Percentiles rank a stretch among this genome's conserved stretches.
Conservation (phyloP, 1,140 invertebrate species). For the Hesperophylax magnus region DNA sequence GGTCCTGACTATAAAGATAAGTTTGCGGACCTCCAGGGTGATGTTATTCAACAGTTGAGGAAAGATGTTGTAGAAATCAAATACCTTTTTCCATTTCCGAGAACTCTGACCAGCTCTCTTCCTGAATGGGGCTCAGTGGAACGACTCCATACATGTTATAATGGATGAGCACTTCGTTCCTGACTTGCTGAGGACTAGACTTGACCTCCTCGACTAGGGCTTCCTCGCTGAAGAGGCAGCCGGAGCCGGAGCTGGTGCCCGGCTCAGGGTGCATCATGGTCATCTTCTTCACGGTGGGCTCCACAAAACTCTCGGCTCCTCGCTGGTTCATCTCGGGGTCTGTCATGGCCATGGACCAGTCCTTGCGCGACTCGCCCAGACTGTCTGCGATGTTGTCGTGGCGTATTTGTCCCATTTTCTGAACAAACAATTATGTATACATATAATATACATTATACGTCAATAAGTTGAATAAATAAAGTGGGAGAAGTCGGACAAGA, state of each 20-base stretch:
- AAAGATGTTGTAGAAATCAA: background rate
- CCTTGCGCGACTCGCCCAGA: conserved; percentile 42
- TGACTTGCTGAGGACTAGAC: conserved; percentile 37
- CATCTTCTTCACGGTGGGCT: background rate
- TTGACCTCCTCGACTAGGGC: background rate
- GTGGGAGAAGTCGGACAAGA: too few relatives aligned
- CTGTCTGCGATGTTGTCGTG: conserved; percentile 48
- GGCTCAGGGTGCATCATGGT: conserved; percentile 5
- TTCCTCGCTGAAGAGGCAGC: conserved; percentile 9
- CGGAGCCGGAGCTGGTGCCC: background rate
- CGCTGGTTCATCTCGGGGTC: background rate
- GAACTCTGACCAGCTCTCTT: conserved; percentile 69
- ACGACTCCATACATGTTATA: conserved; percentile 71
- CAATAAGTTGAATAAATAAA: too few relatives aligned
- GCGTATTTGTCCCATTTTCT: conserved; percentile 50
- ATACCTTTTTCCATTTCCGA: conserved; percentile 57
- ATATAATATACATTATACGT: too few relatives aligned
- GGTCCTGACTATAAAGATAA: too few relatives aligned
- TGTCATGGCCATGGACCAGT: background rate
- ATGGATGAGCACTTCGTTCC: conserved; percentile 65
- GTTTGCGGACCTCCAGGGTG: too few relatives aligned
- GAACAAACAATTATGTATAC: background rate
- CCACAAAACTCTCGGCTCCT: background rate
- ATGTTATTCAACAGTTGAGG: too few relatives aligned
- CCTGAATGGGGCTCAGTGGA: conserved; percentile 75